Base-by-base conservation (phyloP, 2,797 vertebrate genomes). In the Aerospiza tachiro region DNA sequence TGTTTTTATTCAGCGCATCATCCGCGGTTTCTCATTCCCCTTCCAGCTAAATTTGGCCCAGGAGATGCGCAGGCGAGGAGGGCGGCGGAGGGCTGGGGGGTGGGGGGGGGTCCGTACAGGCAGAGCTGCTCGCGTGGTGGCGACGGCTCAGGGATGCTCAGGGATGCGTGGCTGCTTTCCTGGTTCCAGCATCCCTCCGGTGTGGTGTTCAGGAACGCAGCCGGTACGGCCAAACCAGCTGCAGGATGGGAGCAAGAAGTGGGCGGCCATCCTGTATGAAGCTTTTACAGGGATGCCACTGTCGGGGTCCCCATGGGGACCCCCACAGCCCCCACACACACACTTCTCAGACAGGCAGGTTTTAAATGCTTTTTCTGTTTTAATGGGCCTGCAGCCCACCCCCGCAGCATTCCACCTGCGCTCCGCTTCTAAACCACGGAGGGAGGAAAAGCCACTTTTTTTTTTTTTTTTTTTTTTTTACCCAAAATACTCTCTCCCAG, bases 1-100 rank as follows among this genome's bases (percentile, higher is more conserved):
- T 61, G 84, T 88, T 94, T 59, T 70, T 25, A 84, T 91, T 65
- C 93, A 84, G 84, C 50, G 74, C 93, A 88, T 75, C 92, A 75
- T 31, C 89, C 68, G 25, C 35, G 26, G 31, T 8, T 83, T 36
- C 74, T 84, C 88, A 3, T 31, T 21, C 68, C 68, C 73, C 88
- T 87, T 44, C 92, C 78, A 63, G 83, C 49, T 33, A 26, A 47
- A 58, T 73, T 62, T 47, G 72, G 72, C 61, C 88, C 83, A 0
- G 0, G 78, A 86, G 92, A 45, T 10, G 87, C 18, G 7, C 47
- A 5, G 49, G 42, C 12, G 35, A 35, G n/a, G 62, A 23, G 58
- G 40, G 35, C 1, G 8, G 29, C 3, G 3, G 26, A 16, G 56
- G 68, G 31, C 7, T 14, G 17, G 11, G 40, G n/a, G n/a, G 28